phyloP scores from a whole-genome alignment of 2,797 vertebrate species.

The Bovichtus variegatus region DNA sequence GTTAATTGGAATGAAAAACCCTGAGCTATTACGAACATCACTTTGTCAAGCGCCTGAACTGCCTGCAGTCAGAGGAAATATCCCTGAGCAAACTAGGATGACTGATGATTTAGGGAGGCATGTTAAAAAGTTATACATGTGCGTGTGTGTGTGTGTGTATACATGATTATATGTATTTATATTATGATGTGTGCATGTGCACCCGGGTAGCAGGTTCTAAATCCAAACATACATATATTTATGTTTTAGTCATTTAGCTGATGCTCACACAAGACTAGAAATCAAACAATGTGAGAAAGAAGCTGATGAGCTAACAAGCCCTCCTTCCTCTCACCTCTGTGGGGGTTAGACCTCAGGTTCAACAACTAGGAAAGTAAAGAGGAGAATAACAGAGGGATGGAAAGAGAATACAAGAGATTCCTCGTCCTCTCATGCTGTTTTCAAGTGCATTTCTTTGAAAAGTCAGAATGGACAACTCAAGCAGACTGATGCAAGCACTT shows the following conservation, averaged over 20 bases:
- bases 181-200: background rate
- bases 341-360: slow-evolving; percentile 50
- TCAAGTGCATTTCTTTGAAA: slow-evolving; percentile 72
- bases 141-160: slow-evolving; percentile 8
- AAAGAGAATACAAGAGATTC: slow-evolving; percentile 57
- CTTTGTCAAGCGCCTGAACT: slow-evolving; percentile 47
- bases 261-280: slow-evolving; percentile 18
- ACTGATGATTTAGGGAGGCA: slow-evolving; percentile 39
- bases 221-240: slow-evolving; percentile 20
- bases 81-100: slow-evolving; percentile 34
- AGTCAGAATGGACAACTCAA: slow-evolving; percentile 70
- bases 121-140: slow-evolving; percentile 6
- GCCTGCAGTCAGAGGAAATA: slow-evolving; percentile 63
- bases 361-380: slow-evolving; percentile 46
- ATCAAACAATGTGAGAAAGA: slow-evolving; percentile 24
- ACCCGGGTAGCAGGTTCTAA: slow-evolving; percentile 8
- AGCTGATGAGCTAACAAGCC: slow-evolving; percentile 28
- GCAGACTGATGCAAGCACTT: slow-evolving; percentile 74
- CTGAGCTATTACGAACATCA: slow-evolving; percentile 55
- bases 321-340: slow-evolving; percentile 28
- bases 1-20: slow-evolving; percentile 69
- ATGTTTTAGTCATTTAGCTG: slow-evolving; percentile 17
- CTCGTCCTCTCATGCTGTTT: slow-evolving; percentile 61
- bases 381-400: slow-evolving; percentile 54
- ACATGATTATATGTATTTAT: slow-evolving; percentile 1